phyloP scores from a whole-genome alignment of 2,113 vertebrate species.

The Morphnarchus princeps region DNA sequence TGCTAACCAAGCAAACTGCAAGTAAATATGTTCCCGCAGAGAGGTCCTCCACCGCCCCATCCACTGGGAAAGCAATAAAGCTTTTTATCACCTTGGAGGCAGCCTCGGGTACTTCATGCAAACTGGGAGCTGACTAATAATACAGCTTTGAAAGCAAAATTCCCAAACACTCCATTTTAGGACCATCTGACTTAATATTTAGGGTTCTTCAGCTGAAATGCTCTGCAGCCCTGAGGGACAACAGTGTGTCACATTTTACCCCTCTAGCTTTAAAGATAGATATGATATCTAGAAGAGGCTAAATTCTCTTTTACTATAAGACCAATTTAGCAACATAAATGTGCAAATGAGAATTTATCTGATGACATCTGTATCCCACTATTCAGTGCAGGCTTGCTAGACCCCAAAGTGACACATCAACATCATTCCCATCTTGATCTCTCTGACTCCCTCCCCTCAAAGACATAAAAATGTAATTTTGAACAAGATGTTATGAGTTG shows the following conservation, averaged over 20 bases:
- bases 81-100: neutral
- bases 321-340: neutral
- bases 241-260: neutral
- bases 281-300: neutral
- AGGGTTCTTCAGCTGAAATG: neutral
- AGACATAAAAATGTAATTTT: neutral
- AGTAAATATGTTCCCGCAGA: neutral
- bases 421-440: neutral
- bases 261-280: neutral
- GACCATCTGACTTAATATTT: neutral
- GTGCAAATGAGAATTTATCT: neutral
- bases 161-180: neutral
- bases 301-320: neutral
- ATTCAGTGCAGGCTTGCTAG: neutral
- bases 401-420: neutral
- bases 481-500: neutral
- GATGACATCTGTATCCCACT: neutral
- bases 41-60: neutral
- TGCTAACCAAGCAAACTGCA: neutral
- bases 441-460: neutral
- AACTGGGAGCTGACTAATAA: neutral
- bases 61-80: neutral
- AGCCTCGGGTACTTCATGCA: neutral
- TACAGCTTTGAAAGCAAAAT: neutral
- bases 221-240: neutral